Evolutionary conservation across 2,888 invertebrate genomes (phyloP).

Genomic region (Halictus quadricinctus): DNA sequence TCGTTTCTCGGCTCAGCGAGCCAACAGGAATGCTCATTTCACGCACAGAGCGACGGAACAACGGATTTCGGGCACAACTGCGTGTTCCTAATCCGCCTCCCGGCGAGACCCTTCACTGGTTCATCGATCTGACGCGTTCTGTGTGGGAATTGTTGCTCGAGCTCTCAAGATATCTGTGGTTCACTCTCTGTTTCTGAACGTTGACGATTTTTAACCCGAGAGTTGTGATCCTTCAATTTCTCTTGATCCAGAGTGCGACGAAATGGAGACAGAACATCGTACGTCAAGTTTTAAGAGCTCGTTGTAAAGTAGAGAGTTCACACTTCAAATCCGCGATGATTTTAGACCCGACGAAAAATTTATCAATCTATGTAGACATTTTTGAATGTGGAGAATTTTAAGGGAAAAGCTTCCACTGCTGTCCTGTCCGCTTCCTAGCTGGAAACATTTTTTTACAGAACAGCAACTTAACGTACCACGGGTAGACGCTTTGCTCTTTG

Average conservation of each 20-base stretch:
- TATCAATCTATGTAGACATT: no score
- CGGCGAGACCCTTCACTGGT: not conserved
- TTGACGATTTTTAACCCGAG: no score
- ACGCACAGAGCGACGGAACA: constrained; percentile 27
- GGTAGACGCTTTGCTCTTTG: no score
- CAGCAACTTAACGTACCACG: no score
- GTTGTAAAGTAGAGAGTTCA: not conserved
- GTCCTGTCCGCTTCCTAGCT: no score
- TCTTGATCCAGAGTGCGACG: no score
- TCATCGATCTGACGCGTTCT: not conserved
- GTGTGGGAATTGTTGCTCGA: not conserved
- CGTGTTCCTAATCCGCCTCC: constrained; percentile 28
- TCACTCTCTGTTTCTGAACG: no score
- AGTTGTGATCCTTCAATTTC: no score
- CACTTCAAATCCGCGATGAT: not conserved
- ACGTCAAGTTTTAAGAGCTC: not conserved
- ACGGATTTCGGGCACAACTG: constrained; percentile 16
- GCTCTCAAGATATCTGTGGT: not conserved
- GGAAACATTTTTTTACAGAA: no score
- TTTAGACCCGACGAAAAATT: no score
- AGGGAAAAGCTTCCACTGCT: no score
- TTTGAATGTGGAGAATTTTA: no score
- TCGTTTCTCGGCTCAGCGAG: constrained; percentile 64
- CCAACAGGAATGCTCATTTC: constrained; percentile 60
- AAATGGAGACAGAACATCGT: not conserved